Evolutionary conservation across 2,797 vertebrate genomes (phyloP).

Genomic region (Parauchenoglanis punctatus): DNA sequence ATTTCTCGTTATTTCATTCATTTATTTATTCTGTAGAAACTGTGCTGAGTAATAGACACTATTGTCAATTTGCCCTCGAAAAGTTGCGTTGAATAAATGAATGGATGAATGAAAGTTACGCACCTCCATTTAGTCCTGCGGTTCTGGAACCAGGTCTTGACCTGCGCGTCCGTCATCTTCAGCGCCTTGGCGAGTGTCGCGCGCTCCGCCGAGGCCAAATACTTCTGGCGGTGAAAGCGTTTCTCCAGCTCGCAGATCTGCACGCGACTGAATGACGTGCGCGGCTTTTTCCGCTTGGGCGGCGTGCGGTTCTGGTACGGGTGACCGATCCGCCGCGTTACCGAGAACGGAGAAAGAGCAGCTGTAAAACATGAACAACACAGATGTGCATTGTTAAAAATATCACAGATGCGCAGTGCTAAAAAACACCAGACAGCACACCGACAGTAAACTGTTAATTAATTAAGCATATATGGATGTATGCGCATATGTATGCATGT

Average conservation of each 20-base stretch:
- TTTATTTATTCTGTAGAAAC: neutral
- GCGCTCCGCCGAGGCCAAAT: slow-evolving; percentile 90
- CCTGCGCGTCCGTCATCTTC: slow-evolving; percentile 96
- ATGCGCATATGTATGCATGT: neutral
- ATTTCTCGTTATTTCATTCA: neutral
- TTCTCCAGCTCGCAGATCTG: slow-evolving; percentile 98
- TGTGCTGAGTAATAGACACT: neutral
- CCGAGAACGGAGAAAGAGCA: slow-evolving; percentile 88
- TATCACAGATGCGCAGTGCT: neutral
- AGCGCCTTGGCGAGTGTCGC: slow-evolving; percentile 90
- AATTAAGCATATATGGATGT: neutral
- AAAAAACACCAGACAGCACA: neutral
- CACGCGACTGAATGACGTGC: slow-evolving; percentile 90
- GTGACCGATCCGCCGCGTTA: slow-evolving; percentile 91
- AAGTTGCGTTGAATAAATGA: neutral
- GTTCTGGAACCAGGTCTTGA: slow-evolving; percentile 99
- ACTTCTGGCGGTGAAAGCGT: slow-evolving; percentile 94
- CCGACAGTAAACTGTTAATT: no score
- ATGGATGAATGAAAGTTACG: slow-evolving; percentile 27
- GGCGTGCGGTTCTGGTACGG: slow-evolving; percentile 97
- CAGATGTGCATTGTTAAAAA: neutral
- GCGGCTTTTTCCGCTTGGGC: slow-evolving; percentile 94
- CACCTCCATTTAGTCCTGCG: slow-evolving; percentile 98
- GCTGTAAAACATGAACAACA: slow-evolving; percentile 68
- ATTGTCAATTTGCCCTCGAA: neutral